Base-by-base conservation (phyloP, 2,113 vertebrate genomes). In the Paramisgurnus dabryanus region DNA sequence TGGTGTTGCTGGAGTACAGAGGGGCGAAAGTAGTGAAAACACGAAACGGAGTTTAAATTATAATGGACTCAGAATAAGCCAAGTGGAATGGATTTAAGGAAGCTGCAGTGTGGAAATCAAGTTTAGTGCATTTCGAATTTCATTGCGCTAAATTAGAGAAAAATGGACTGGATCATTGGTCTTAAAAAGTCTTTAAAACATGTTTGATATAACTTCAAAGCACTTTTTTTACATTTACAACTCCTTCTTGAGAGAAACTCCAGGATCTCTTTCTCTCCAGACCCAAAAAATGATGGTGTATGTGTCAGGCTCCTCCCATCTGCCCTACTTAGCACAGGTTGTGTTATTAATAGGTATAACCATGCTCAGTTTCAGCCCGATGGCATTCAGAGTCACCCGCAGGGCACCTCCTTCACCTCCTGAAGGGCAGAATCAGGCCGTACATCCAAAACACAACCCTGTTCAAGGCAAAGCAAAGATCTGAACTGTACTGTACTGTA, bases 311-410 rank as follows among this genome's bases (percentile, higher is more conserved):
- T 80, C 67, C 71, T 83, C 76, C 77, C 67, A 79, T 27, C 83
- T 85, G 88, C 84, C 89, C 87, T 85, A 91, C 76, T 89, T 89
- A 83, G 86, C 74, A 63, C 82, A 80, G 80, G n/a, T 67, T 49
- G 68, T 78, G 88, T 85, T 93, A 93, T 92, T 91, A 90, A 92
- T 93, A 93, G 90, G 84, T 18, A 58, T 72, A 17, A 22, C 67
- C 80, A 67, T 80, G 87, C 86, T 91, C 89, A 77, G 81, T 89
- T 92, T 88, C 91, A 90, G 85, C 61, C 73, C 78, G 71, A 60
- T 86, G 85, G 82, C 86, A 87, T 91, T 91, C 86, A 78, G 75
- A 83, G 82, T 75, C 65, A 86, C 84, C 81, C 82, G 78, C 82
- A 86, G 84, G 85, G 82, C 87, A 85, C 66, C 40, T 53, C 72